phyloP scores from a whole-genome alignment of 2,888 invertebrate species.

The Habroteleia sp. region DNA sequence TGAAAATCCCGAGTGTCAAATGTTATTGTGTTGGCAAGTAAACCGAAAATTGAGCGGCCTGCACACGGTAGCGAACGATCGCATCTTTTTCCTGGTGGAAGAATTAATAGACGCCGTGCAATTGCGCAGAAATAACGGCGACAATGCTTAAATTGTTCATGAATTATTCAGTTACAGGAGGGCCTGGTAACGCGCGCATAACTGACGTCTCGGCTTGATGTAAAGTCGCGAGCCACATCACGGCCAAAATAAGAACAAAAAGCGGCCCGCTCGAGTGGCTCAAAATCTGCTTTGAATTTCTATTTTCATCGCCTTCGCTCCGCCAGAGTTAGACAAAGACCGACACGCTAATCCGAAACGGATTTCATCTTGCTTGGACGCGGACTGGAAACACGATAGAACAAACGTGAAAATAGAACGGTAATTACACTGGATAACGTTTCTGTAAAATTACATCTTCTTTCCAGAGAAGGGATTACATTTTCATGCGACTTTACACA shows the following conservation, averaged over 20 bases:
- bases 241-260: conserved; percentile 36
- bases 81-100: not conserved
- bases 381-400: conserved; percentile 6
- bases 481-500: no score
- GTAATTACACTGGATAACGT: no score
- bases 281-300: conserved; percentile 18
- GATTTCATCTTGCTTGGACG: conserved; percentile 7
- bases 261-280: not conserved
- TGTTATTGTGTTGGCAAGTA: not conserved
- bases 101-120: conserved; percentile 10
- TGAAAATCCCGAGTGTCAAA: not conserved
- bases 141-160: conserved; percentile 28
- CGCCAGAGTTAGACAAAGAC: conserved; percentile 33
- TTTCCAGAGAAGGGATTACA: no score
- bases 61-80: not conserved
- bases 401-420: conserved; percentile 20
- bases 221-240: conserved; percentile 10
- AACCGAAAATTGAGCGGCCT: not conserved
- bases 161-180: conserved; percentile 17
- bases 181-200: conserved; percentile 1
- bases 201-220: not conserved
- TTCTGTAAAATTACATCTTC: no score
- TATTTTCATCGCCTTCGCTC: conserved; percentile 50
- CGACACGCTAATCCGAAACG: conserved; percentile 21
- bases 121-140: conserved; percentile 12